Base-by-base conservation (phyloP, 2,113 vertebrate species). In the Pangasianodon hypophthalmus region DNA sequence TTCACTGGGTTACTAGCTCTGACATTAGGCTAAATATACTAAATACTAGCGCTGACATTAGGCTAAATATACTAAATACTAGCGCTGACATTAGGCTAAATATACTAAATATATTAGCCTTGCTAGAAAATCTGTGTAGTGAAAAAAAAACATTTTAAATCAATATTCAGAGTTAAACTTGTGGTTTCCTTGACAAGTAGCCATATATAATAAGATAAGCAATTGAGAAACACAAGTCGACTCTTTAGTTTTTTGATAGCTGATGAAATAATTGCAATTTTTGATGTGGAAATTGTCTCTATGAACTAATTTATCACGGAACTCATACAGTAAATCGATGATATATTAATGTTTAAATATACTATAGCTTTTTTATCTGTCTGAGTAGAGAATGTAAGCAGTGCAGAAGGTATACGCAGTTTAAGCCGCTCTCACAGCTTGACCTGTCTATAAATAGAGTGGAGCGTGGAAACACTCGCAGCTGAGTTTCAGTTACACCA, bases 361-460 rank as follows among this genome's bases (percentile, higher is more conserved):
- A 32, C 50, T 19, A n/a, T 18, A n/a, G 41, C 11, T n/a, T 85
- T 85, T 48, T 44, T 75, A 87, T 92, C 86, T 93, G 91, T 93
- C 92, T 41, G 48, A 58, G 8, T 54, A 67, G 24, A 88, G 37
- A 64, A 77, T 56, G 44, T 90, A 7, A 52, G 1, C 48, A 77
- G 82, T 41, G 67, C 48, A 86, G 32, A 56, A 54, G 24, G 26
- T 58, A 60, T 19, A 85, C 64, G 87, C 90, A 79, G 37, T 75
- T 88, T 86, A 77, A 67, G 87, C 86, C 69, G 84, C 83, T 50
- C 82, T 87, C 92, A 26, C 88, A 92, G 91, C 91, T 87, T 93
- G 90, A 93, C 89, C 92, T 79, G 87, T 64, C 92, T 96, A 95
- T 95, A 95, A 95, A 95, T 95, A 96, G 92, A 94, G 69, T 85